These are phyloP conservation scores for Epinotia ramella DNA, from an alignment of 2,888 invertebrate species.

Conservation along the genomic window DNA sequence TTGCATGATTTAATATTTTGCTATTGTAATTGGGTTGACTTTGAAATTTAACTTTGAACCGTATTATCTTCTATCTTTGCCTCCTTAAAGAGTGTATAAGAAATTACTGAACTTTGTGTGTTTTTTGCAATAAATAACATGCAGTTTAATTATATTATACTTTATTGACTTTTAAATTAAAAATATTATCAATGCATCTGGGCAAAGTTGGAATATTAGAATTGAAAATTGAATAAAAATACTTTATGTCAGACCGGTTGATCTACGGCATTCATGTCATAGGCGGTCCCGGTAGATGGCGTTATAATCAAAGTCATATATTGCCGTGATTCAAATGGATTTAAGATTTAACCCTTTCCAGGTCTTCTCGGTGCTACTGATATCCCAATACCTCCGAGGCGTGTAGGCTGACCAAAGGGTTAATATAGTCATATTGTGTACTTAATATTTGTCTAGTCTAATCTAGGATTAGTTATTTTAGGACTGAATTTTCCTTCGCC, in stretches of 20 bases:
- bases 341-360: neutral
- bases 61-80: neutral
- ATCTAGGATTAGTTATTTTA: slow-evolving; percentile 25
- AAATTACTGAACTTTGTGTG: neutral
- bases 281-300: slow-evolving; percentile 6
- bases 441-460: slow-evolving; percentile 44
- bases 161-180: neutral
- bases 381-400: neutral
- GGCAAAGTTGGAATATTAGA: neutral
- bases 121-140: neutral
- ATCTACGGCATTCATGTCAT: neutral
- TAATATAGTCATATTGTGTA: slow-evolving; percentile 37
- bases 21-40: neutral
- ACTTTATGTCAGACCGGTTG: too few species aligned
- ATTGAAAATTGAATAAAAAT: too few species aligned
- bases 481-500: slow-evolving; percentile 23
- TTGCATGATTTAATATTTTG: neutral
- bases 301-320: slow-evolving; percentile 2
- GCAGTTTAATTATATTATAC: too few species aligned
- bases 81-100: neutral
- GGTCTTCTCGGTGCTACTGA: neutral
- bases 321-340: neutral
- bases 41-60: neutral
- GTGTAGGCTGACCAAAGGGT: neutral
- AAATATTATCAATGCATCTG: neutral